Base-by-base conservation (phyloP, 2,888 invertebrate species). In the Plusia festucae region DNA sequence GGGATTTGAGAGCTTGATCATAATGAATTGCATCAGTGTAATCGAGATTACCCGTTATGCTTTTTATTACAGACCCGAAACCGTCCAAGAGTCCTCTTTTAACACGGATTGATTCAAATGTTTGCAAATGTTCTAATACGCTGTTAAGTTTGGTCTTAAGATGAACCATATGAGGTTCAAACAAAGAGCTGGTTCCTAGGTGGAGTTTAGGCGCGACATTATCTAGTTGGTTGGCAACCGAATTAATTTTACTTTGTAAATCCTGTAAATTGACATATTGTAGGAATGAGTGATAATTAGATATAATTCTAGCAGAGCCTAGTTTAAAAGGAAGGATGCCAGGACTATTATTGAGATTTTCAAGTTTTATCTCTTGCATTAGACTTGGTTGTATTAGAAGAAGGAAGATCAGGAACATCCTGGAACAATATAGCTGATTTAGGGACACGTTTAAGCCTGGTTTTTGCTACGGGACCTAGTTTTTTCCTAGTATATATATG, bases 51-150 rank as follows among this genome's bases (percentile, higher is more conserved):
- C 63, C 57, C 5, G 63, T 27, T 9, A 64, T 64, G 22, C 57
- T 58, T 46, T 64, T 64, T 13, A 64, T 40, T 22, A 64, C 46
- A 2, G 63, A 57, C 44, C 63, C 57, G 9, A 65, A 34, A 18
- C 65, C 52, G 24, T 65, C 52, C 34, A 65, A 27, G 32, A 60
- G 55, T 11, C 56, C 65, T 65, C 60, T 65, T 46, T 56, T 60
- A 49, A 32, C 46, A 46, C 61, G 54, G 27, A 27, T 55, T 20
- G 24, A 44, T 18, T 60, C 60, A 44, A 60, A 60, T n/a, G 60
- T 40, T 55, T 55, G 40, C 32, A 32, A 32, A 32, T 32, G 32
- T 11, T 32, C 32, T 32, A 32, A 32, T 32, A 32, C 32, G 32
- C 32, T 32, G 32, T 32, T 32, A 32, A 32, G 32, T 32, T 32